These are phyloP conservation scores for Threskiornis aethiopicus DNA, from an alignment of 2,797 vertebrate species.

Conservation along the genomic window DNA sequence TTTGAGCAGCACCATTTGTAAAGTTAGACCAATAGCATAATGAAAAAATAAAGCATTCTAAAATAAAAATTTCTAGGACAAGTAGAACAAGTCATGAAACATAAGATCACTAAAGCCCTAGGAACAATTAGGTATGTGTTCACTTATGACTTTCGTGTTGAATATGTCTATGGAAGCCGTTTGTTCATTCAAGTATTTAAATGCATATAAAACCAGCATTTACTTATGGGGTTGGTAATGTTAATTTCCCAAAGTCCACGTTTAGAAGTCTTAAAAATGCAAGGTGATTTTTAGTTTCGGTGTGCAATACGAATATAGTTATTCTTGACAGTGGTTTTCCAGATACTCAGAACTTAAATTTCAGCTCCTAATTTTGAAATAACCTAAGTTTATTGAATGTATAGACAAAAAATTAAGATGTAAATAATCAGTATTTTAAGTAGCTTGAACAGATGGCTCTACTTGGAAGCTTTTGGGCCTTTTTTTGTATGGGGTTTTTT, in stretches of 20 bases:
- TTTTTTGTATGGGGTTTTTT: not conserved
- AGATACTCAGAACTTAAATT: not conserved
- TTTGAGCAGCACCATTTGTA: not conserved
- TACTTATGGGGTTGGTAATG: not conserved
- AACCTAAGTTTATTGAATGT: not conserved
- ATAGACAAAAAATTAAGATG: not conserved
- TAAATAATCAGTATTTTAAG: not conserved
- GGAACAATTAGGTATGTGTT: not conserved
- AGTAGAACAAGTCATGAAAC: not conserved
- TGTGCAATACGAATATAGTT: fast-evolving
- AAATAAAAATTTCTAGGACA: not conserved
- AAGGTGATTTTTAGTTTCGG: not conserved
- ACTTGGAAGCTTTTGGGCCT: not conserved
- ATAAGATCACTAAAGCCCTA: not conserved
- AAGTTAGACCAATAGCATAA: not conserved
- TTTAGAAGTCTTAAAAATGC: not conserved
- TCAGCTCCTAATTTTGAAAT: not conserved
- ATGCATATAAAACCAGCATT: not conserved
- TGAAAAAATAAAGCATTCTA: not conserved
- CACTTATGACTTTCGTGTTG: not conserved
- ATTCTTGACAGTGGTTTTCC: not conserved
- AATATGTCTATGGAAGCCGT: not conserved
- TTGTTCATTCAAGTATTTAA: not conserved
- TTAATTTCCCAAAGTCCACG: not conserved
- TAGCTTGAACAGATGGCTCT: not conserved